Percentiles rank a stretch among this genome's conserved stretches.
Evolutionary conservation across 2,888 invertebrate species (phyloP).

Genomic region (Leptinotarsa juncta): DNA sequence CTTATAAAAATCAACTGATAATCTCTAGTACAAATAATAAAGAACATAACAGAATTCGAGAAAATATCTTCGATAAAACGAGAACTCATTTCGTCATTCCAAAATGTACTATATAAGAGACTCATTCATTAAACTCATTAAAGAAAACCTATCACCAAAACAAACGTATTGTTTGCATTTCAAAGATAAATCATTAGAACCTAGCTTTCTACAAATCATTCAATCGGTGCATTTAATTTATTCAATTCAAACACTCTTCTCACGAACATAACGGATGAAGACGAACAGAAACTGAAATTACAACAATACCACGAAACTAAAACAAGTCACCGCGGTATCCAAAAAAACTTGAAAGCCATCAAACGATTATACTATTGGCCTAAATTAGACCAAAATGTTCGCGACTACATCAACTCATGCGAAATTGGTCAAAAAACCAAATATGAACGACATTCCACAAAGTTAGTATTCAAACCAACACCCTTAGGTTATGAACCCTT

Average conservation of each 20-base stretch:
- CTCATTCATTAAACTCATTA: not conserved
- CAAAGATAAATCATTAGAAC: too few relatives aligned
- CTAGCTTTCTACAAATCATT: too few relatives aligned
- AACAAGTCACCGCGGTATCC: constrained; percentile 41
- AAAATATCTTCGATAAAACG: not conserved
- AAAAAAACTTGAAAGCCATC: constrained; percentile 13
- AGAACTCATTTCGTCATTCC: not conserved
- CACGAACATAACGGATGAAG: constrained; percentile 29
- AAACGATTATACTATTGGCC: constrained; percentile 42
- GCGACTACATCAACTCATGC: constrained; percentile 40
- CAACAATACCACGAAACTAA: constrained; percentile 43
- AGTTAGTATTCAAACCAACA: too few relatives aligned
- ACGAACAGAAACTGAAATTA: constrained; percentile 34
- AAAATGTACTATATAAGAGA: not conserved
- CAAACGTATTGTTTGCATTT: constrained; percentile 1
- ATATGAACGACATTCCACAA: constrained; percentile 34
- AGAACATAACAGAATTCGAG: not conserved
- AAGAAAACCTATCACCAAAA: constrained; percentile 24
- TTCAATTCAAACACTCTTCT: not conserved
- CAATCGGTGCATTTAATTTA: not conserved
- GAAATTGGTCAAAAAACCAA: constrained; percentile 22
- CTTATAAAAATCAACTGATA: too few relatives aligned
- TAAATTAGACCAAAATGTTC: constrained; percentile 36
- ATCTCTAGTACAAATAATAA: too few relatives aligned
- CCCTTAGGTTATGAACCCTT: too few relatives aligned